Conservation (phyloP, 2,113 vertebrate genomes). For the Lycaon pictus region DNA sequence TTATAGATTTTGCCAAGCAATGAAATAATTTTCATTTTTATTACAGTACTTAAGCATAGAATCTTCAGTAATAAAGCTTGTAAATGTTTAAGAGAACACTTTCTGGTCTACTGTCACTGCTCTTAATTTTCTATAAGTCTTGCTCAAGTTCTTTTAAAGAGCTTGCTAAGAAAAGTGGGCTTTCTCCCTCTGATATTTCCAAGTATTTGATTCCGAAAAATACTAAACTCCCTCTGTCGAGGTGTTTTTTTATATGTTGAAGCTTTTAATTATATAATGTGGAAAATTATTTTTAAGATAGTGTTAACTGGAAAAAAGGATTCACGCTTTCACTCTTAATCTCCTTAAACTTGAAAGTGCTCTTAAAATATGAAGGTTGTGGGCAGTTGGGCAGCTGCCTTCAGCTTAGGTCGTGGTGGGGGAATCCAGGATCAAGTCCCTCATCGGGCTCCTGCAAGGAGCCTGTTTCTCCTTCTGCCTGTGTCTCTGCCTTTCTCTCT, state of each 20-base stretch:
- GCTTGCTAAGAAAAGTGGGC: neutral
- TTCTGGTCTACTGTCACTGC: neutral
- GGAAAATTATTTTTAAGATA: neutral
- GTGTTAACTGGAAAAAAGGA: neutral
- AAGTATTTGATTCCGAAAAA: neutral
- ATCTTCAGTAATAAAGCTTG: constrained; percentile 18
- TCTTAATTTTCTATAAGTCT: constrained; percentile 60
- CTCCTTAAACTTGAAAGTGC: neutral
- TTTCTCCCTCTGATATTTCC: neutral
- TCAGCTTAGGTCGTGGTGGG: too few relatives aligned
- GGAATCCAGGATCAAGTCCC: too few relatives aligned
- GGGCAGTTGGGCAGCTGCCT: too few relatives aligned
- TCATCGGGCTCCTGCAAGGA: too few relatives aligned
- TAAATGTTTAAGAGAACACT: constrained; percentile 42
- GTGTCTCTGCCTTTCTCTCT: too few relatives aligned
- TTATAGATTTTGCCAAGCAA: constrained; percentile 66
- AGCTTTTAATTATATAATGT: neutral
- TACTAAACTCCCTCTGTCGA: neutral
- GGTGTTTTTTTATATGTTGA: neutral
- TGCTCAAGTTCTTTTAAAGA: constrained; percentile 16
- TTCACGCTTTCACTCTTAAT: neutral
- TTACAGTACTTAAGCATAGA: constrained; percentile 46
- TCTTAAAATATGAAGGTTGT: neutral
- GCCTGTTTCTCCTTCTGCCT: too few relatives aligned
- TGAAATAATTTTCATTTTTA: constrained; percentile 70